Evolutionary conservation across 64 coral and sea anemone species (phyloP), one percentile per base, ranked within the genome.

Genomic region (Stichodactyla mertensii): DNA sequence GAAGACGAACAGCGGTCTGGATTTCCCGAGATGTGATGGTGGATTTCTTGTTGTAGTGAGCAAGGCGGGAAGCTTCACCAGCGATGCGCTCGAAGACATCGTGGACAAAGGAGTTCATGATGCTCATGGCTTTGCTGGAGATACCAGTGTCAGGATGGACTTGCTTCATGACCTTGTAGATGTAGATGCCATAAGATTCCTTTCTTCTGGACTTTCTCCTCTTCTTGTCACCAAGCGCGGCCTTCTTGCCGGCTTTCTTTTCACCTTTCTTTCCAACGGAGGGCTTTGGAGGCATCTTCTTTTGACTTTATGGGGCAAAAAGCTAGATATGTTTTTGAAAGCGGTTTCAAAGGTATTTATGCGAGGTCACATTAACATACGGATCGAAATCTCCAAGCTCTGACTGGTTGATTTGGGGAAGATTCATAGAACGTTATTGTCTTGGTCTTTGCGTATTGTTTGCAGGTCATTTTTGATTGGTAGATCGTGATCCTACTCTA

Each of bases 111-210:
- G 82, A 84, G 82, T 84, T 84, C 82, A 84, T 84, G 82, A 84
- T 84, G 54, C 51, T 27, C 82, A 84, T 84, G 52, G 82, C 82
- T 52, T 84, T 84, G 53, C 53, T 84, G 51, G 82, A 84, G 18
- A 84, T 84, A 60, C 82, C 82, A 58, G 82, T 84, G 57, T 84
- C 82, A 54, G 82, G 82, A 84, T 84, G 82, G 53, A 84, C 82
- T 84, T 84, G 82, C 19, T 84, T 84, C 53, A 84, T n/a, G 55
- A 84, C 82, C 55, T 84, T 84, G 82, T 84, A 84, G 82, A 84
- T 84, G 55, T 84, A 84, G 57, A 60, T 84, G 82, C 26, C n/a
- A 23, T 84, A 84, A 24, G 53, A 52, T 60, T 84, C 82, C 57
- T 84, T 84, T 55, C 82, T 55, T 23, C 26, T 84, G 27, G n/a